Evolutionary conservation across 2,797 vertebrate genomes (phyloP).

Genomic region (Limosa lapponica): DNA sequence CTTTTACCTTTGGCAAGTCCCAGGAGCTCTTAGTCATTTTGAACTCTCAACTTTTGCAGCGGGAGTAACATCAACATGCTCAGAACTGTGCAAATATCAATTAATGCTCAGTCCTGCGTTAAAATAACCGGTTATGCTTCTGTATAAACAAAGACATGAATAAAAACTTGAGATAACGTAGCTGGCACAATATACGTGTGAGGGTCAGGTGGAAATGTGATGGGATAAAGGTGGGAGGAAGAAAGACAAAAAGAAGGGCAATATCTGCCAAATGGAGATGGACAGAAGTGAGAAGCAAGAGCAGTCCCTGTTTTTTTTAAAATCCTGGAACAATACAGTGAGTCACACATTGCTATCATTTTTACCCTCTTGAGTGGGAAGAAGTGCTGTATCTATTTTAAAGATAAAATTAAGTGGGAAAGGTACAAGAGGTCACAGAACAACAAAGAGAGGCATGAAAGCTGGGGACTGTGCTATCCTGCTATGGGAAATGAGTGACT

Average conservation of each 20-base stretch:
- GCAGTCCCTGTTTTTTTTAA: background rate
- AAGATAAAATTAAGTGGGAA: constrained; percentile 61
- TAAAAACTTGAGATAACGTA: background rate
- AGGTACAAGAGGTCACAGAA: constrained; percentile 47
- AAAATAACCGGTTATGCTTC: background rate
- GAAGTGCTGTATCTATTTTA: constrained; percentile 56
- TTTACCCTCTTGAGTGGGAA: constrained; percentile 36
- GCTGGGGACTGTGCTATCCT: background rate
- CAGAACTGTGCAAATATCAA: constrained; percentile 7
- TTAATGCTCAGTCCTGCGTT: background rate
- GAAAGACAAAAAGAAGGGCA: constrained; percentile 12
- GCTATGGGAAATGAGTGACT: constrained; percentile 26
- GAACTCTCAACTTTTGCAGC: background rate
- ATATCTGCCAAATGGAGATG: background rate
- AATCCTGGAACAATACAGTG: constrained; percentile 28
- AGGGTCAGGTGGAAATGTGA: background rate
- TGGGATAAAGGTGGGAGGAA: background rate
- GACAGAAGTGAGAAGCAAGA: background rate
- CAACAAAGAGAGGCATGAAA: constrained; percentile 28
- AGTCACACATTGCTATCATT: constrained; percentile 43
- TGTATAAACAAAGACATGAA: constrained; percentile 40
- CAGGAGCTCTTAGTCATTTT: background rate
- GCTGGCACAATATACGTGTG: background rate
- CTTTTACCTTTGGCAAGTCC: background rate
- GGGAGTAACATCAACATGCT: background rate